A percentile compares a stretch with the other conserved stretches of the same genome.
Evolutionary conservation across 1,140 invertebrate genomes (phyloP).

Genomic region (Berghia stephanieae): DNA sequence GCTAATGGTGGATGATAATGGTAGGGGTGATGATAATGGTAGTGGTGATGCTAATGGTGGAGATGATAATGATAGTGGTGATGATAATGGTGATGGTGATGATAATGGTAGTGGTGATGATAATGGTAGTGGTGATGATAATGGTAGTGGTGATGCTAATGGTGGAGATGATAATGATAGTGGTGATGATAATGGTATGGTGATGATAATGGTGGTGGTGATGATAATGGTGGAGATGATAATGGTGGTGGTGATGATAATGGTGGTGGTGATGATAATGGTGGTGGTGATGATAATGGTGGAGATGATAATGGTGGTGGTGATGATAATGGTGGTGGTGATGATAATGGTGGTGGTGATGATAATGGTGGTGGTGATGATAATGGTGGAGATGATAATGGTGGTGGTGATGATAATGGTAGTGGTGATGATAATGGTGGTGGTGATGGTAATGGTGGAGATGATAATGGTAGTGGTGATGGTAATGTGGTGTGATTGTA

Average conservation of each 20-base stretch:
- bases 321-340: neutral
- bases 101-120: conserved; percentile 25
- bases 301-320: neutral
- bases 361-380: conserved; percentile 3
- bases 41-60: no score
- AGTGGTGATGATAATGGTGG: no score
- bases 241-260: neutral
- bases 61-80: no score
- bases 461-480: no score
- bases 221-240: neutral
- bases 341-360: neutral
- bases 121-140: neutral
- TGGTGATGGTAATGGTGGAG: no score
- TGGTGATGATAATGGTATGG: neutral
- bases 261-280: neutral
- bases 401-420: no score
- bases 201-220: neutral
- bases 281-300: neutral
- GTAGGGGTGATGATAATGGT: no score
- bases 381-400: no score
- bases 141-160: neutral
- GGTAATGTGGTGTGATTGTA: no score
- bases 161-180: neutral
- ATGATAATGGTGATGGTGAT: conserved; percentile 8
- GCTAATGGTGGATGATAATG: no score